Conservation (phyloP, 2,888 invertebrate genomes). For the Dugesia japonica region DNA sequence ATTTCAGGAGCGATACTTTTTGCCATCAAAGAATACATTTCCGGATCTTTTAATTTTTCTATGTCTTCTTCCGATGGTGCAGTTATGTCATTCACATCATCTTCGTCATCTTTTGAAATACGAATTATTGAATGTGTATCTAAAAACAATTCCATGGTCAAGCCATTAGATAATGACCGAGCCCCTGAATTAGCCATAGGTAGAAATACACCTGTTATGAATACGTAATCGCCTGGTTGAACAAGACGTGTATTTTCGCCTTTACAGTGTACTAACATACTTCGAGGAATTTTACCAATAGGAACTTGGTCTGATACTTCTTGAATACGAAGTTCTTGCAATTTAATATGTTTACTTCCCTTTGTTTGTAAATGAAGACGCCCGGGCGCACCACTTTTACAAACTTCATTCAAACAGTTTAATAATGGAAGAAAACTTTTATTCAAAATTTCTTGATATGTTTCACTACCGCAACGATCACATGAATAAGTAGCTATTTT, state of each 20-base stretch:
- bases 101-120: constrained; percentile 28
- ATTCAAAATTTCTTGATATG: constrained; percentile 63
- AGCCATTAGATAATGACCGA: constrained; percentile 36
- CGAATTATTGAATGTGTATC: constrained; percentile 63
- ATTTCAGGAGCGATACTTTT: constrained; percentile 90
- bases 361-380: constrained; percentile 80
- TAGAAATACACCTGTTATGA: constrained; percentile 67
- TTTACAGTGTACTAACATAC: constrained; percentile 72
- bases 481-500: constrained; percentile 97
- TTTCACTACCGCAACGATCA: constrained; percentile 90
- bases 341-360: constrained; percentile 89
- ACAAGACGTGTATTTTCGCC: constrained; percentile 74
- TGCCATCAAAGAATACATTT: constrained; percentile 79
- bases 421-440: constrained; percentile 74
- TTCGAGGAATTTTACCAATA: constrained; percentile 85
- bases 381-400: constrained; percentile 75
- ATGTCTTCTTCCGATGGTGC: not conserved
- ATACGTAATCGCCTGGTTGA: constrained; percentile 82
- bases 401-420: constrained; percentile 78
- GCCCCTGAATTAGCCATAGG: constrained; percentile 58
- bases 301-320: constrained; percentile 62
- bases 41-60: constrained; percentile 54
- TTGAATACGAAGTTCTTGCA: constrained; percentile 91
- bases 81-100: not conserved
- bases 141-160: constrained; percentile 79